These are phyloP conservation scores for Neostethus bicornis DNA, from an alignment of 2,797 vertebrate species.

Conservation along the genomic window DNA sequence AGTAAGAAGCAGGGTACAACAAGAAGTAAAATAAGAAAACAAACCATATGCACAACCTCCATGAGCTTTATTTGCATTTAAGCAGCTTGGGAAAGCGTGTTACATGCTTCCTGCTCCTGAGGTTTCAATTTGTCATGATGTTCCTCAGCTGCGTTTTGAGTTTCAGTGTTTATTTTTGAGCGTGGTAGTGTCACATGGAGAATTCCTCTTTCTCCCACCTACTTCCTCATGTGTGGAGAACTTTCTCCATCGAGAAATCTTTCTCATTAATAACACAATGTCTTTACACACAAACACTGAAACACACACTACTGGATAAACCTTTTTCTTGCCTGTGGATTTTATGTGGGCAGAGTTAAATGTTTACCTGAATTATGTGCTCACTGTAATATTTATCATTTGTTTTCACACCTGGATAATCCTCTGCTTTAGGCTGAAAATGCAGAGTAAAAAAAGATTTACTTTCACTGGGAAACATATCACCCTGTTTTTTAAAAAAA, in stretches of 20 bases:
- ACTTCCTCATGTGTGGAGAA: constrained; percentile 54
- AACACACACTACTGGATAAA: not conserved
- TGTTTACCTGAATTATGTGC: constrained; percentile 57
- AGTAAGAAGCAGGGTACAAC: too few species aligned
- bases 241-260: constrained; percentile 57
- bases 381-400: constrained; percentile 55
- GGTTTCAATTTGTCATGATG: constrained; percentile 31
- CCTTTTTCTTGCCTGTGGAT: not conserved
- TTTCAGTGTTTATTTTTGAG: constrained; percentile 70
- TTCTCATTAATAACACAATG: constrained; percentile 23
- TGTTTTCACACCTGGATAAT: constrained; percentile 56
- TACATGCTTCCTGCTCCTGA: constrained; percentile 13
- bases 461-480: constrained; percentile 34
- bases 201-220: constrained; percentile 69
- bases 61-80: not conserved
- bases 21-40: not conserved
- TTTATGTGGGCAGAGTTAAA: constrained; percentile 17
- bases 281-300: not conserved
- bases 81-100: not conserved
- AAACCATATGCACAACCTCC: not conserved
- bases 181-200: constrained; percentile 61
- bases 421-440: constrained; percentile 42
- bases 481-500: constrained; percentile 45
- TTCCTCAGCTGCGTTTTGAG: constrained; percentile 42
- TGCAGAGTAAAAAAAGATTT: constrained; percentile 28